Percentiles rank a stretch among this genome's conserved stretches.
These are phyloP conservation scores for Phalera bucephala DNA, from an alignment of 2,888 invertebrate species.

Conservation along the genomic window DNA sequence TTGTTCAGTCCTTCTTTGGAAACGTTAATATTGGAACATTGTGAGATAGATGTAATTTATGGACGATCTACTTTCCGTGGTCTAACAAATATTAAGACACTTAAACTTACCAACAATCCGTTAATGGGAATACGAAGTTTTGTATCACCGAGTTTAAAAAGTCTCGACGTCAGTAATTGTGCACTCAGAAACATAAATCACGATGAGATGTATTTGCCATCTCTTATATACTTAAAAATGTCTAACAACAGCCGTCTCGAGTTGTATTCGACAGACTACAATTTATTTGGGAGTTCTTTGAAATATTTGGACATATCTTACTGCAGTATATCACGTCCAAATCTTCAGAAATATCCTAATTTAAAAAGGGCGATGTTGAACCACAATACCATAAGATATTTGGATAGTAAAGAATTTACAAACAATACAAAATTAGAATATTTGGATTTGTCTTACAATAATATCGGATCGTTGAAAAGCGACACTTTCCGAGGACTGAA, in stretches of 20 bases:
- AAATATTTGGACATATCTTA: slow-evolving; percentile 83
- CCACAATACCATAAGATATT: slow-evolving; percentile 84
- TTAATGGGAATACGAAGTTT: slow-evolving; percentile 69
- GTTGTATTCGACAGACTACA: slow-evolving; percentile 60
- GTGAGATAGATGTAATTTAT: slow-evolving; percentile 82
- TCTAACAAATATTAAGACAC: slow-evolving; percentile 74
- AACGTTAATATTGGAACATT: slow-evolving; percentile 84
- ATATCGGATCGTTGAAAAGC: slow-evolving; percentile 82
- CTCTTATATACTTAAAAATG: slow-evolving; percentile 83
- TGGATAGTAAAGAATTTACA: slow-evolving; percentile 83
- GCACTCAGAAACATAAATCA: slow-evolving; percentile 75
- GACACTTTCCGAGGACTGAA: slow-evolving; percentile 84
- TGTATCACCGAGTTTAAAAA: slow-evolving; percentile 75
- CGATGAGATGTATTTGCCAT: slow-evolving; percentile 80
- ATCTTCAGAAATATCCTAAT: slow-evolving; percentile 84
- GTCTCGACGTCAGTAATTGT: slow-evolving; percentile 83
- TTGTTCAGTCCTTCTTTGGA: slow-evolving; percentile 83
- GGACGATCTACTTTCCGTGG: slow-evolving; percentile 76
- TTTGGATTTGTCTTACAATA: slow-evolving; percentile 86
- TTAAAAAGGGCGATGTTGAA: slow-evolving; percentile 82
- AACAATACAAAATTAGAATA: slow-evolving; percentile 84
- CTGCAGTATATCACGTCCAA: slow-evolving; percentile 84
- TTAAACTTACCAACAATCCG: slow-evolving; percentile 81
- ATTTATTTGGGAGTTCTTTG: slow-evolving; percentile 77
- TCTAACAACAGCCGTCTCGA: slow-evolving; percentile 84